These are phyloP conservation scores for Iselma pallidipennis DNA, from an alignment of 2,888 invertebrate genomes.

Conservation along the genomic window DNA sequence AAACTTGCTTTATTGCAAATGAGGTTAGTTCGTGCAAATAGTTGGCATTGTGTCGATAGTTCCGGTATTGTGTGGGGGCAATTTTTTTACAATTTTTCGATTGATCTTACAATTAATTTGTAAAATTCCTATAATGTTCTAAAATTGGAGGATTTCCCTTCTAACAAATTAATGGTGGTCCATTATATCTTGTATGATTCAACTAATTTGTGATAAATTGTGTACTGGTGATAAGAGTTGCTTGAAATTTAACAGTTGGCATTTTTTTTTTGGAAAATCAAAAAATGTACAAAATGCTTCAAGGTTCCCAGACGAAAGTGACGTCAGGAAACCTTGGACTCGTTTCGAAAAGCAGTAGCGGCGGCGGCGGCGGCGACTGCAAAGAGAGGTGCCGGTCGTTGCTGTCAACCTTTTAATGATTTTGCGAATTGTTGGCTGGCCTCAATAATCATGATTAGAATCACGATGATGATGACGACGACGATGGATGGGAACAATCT, in stretches of 20 bases:
- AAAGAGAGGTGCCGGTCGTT: too few species aligned
- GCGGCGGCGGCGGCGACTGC: slow-evolving; percentile 16
- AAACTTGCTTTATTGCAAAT: neutral
- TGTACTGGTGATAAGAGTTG: too few species aligned
- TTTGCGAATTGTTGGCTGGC: slow-evolving; percentile 27
- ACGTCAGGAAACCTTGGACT: slow-evolving; percentile 54
- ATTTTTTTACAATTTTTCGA: neutral
- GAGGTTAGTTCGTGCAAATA: neutral
- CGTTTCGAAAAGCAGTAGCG: slow-evolving; percentile 40
- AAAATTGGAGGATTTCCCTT: too few species aligned
- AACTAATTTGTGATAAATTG: too few species aligned
- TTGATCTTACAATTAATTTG: neutral
- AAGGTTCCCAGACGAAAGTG: slow-evolving; percentile 46
- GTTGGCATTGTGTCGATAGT: neutral
- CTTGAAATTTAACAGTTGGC: too few species aligned
- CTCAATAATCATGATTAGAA: too few species aligned
- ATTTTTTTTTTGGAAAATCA: too few species aligned
- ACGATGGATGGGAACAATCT: too few species aligned
- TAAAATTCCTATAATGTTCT: too few species aligned
- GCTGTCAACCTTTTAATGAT: slow-evolving; percentile 22
- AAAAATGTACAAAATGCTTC: slow-evolving; percentile 37
- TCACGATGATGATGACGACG: too few species aligned
- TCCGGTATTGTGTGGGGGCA: neutral
- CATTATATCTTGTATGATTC: too few species aligned
- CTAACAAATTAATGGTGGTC: too few species aligned